phyloP scores from a whole-genome alignment of 2,113 vertebrate species.

The Chroicocephalus ridibundus region DNA sequence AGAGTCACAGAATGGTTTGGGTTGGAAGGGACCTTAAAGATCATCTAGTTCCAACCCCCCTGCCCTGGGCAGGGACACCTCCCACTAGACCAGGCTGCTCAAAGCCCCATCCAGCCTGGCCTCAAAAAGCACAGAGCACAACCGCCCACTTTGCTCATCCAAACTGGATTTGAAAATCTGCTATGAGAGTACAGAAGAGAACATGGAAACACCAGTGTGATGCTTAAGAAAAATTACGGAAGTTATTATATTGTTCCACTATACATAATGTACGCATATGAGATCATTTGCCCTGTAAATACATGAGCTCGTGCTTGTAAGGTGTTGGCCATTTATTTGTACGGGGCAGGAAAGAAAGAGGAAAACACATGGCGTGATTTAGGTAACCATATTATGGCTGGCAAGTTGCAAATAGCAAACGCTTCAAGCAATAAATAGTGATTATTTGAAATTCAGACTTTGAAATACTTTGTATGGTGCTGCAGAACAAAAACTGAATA shows the following conservation, averaged over 20 bases:
- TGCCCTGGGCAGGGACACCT: no score
- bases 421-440: neutral
- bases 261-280: fast-evolving
- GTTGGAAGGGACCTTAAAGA: no score
- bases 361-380: neutral
- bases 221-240: neutral
- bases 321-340: neutral
- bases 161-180: neutral
- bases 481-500: neutral
- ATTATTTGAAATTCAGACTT: neutral
- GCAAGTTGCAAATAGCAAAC: neutral
- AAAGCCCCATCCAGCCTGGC: no score
- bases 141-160: neutral
- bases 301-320: neutral
- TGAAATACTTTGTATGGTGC: neutral
- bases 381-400: neutral
- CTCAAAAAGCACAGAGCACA: neutral
- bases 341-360: neutral
- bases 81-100: no score
- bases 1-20: no score
- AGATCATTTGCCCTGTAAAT: neutral
- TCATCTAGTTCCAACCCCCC: no score
- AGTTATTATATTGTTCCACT: neutral
- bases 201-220: neutral
- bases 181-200: neutral